A percentile compares a stretch with the other conserved stretches of the same genome.
phyloP scores from a whole-genome alignment of 1,140 invertebrate genomes.

The Hycleus cichorii region DNA sequence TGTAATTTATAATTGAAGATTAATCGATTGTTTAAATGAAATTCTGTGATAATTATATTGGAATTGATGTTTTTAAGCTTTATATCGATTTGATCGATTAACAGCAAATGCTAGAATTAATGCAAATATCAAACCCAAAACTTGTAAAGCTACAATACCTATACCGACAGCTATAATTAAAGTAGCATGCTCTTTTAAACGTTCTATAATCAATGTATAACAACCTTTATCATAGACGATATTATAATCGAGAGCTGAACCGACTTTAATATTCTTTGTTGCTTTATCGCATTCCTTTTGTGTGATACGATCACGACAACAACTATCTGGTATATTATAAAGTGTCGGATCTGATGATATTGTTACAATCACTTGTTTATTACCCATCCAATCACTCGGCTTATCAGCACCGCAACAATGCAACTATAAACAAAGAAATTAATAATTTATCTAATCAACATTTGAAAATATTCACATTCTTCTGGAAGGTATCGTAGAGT shows the following conservation, averaged over 20 bases:
- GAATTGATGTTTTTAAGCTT: constrained; percentile 48
- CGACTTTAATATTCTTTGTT: constrained; percentile 27
- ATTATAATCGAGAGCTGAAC: constrained; percentile 27
- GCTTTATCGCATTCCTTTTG: constrained; percentile 36
- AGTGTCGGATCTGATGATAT: constrained; percentile 30
- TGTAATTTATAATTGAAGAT: no score
- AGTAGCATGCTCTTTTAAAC: constrained; percentile 52
- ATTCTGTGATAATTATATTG: no score
- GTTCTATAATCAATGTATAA: constrained; percentile 57
- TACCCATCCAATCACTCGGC: constrained; percentile 62
- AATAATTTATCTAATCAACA: background rate
- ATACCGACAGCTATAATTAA: constrained; percentile 58
- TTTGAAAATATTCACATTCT: constrained; percentile 44
- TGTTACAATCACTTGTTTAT: constrained; percentile 40
- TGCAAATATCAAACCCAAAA: constrained; percentile 70
- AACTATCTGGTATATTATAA: constrained; percentile 46
- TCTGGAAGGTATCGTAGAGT: constrained; percentile 64
- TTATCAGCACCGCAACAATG: constrained; percentile 65
- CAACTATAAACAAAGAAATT: constrained; percentile 43
- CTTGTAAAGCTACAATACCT: constrained; percentile 57
- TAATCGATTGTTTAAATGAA: no score
- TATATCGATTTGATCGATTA: constrained; percentile 57
- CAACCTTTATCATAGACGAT: constrained; percentile 57
- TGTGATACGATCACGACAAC: constrained; percentile 37
- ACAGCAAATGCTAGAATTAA: constrained; percentile 72